A percentile compares a stretch with the other conserved stretches of the same genome.
Conservation (phyloP, 2,113 vertebrate species). For the Gymnorhina tibicen region DNA sequence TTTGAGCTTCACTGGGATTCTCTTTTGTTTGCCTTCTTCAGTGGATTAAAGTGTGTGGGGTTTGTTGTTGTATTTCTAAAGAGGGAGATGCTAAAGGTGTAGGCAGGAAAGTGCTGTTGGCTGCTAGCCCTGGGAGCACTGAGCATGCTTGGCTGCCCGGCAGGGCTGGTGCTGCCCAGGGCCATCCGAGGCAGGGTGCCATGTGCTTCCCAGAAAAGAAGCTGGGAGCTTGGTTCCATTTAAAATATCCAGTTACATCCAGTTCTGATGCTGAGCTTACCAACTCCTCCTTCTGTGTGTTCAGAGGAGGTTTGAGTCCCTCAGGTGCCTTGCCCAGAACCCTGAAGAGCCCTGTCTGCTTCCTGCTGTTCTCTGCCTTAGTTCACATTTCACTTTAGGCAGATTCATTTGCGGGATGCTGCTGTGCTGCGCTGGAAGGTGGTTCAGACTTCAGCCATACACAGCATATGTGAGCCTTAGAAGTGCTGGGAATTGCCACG, state of each 20-base stretch:
- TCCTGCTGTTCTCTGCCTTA: neutral
- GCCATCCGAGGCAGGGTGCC: neutral
- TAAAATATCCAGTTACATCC: neutral
- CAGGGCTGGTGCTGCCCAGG: neutral
- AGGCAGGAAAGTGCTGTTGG: neutral
- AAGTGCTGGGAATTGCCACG: fast-evolving
- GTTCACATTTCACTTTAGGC: neutral
- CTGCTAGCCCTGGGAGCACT: neutral
- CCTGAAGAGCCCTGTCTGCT: neutral
- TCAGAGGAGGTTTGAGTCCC: neutral
- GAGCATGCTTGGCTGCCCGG: neutral
- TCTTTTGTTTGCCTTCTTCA: neutral
- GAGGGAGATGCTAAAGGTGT: neutral
- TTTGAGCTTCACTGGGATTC: neutral
- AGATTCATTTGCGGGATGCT: neutral
- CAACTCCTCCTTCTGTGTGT: neutral
- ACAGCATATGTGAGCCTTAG: neutral
- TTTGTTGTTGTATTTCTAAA: neutral
- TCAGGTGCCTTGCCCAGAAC: neutral
- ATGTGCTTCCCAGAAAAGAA: neutral
- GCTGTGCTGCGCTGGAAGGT: neutral
- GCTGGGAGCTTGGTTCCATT: neutral
- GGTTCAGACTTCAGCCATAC: neutral
- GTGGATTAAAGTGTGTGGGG: neutral
- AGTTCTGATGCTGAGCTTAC: neutral